These are phyloP conservation scores for Amphipyra tragopoginis DNA, from an alignment of 2,888 invertebrate species.

Conservation along the genomic window DNA sequence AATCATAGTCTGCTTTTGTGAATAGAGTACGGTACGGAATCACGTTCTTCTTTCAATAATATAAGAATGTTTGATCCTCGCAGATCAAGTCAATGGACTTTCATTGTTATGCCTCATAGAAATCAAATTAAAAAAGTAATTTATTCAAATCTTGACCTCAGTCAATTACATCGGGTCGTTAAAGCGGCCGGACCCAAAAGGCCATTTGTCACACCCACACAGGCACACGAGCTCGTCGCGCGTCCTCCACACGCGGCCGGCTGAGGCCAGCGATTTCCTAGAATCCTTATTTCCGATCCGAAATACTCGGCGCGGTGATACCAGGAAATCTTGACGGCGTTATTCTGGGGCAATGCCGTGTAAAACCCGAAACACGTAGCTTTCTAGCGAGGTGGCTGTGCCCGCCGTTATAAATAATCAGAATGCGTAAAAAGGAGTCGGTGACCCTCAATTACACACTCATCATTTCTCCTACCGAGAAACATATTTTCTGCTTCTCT, in stretches of 20 bases:
- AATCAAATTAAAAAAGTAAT: conserved; percentile 6
- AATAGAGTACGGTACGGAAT: no score
- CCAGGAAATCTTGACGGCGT: conserved; percentile 84
- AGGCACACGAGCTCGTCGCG: conserved; percentile 47
- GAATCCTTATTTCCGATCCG: conserved; percentile 89
- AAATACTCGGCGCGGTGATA: conserved; percentile 84
- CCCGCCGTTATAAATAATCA: conserved; percentile 85
- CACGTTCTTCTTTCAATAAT: no score
- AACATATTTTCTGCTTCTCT: conserved; percentile 47
- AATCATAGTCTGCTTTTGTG: no score
- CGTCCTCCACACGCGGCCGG: conserved; percentile 70
- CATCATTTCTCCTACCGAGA: conserved; percentile 67
- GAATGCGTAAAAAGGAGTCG: conserved; percentile 82
- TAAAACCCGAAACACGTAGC: conserved; percentile 85
- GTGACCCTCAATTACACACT: conserved; percentile 78
- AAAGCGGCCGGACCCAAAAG: conserved; percentile 36
- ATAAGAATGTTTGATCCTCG: no score
- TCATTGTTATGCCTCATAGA: neutral
- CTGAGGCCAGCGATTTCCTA: conserved; percentile 84
- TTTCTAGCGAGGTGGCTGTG: conserved; percentile 80
- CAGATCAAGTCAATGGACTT: neutral
- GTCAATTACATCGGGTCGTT: conserved; percentile 32
- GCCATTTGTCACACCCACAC: conserved; percentile 57
- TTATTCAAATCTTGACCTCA: conserved; percentile 44
- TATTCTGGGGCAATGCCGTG: conserved; percentile 86